Evolutionary conservation across 1,140 invertebrate genomes (phyloP).

Genomic region (Trichonephila inaurata): DNA sequence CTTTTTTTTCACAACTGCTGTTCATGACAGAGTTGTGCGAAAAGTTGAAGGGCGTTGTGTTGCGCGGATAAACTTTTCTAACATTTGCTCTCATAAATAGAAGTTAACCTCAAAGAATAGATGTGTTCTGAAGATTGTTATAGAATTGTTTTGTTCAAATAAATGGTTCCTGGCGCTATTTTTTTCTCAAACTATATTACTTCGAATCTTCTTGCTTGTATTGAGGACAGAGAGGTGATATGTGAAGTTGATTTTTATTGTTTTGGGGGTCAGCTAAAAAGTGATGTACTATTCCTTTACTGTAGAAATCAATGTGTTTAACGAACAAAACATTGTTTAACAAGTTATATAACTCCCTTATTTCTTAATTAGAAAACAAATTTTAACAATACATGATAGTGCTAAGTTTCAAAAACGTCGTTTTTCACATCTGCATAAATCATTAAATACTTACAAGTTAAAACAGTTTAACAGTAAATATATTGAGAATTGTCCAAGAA

Average conservation of each 20-base stretch:
- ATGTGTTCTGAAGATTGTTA: not conserved
- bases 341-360: no score
- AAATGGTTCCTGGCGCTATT: not conserved
- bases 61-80: constrained; percentile 12
- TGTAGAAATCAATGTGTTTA: no score
- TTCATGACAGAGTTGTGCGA: constrained; percentile 22
- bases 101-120: constrained; percentile 11
- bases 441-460: no score
- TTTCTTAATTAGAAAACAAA: no score
- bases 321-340: no score
- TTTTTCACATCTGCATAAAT: no score
- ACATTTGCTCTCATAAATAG: constrained; percentile 16
- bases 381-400: no score
- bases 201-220: not conserved
- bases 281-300: no score
- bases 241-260: not conserved
- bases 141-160: not conserved
- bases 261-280: no score
- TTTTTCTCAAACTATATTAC: not conserved
- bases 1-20: constrained; percentile 48
- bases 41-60: constrained; percentile 23
- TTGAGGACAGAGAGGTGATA: not conserved
- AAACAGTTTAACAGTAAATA: no score
- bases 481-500: no score
- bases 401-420: no score